Percentiles rank a stretch among this genome's conserved stretches.
phyloP scores from a whole-genome alignment of 2,113 vertebrate species.

The Okapia johnstoni region DNA sequence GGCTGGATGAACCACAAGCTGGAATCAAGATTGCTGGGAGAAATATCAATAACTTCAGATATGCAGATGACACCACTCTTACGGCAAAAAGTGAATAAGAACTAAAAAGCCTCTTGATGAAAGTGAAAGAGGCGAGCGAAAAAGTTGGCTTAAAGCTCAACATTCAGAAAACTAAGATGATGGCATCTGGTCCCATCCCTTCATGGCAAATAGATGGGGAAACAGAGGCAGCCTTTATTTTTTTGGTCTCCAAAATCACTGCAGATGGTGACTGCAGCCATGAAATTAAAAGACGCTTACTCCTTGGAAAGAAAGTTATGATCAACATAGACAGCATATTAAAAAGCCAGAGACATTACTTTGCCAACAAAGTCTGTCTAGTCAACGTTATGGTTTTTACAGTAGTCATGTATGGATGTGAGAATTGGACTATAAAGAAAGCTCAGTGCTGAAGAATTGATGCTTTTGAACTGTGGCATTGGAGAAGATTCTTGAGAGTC shows the following conservation, averaged over 20 bases:
- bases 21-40: neutral
- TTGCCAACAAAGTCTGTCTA: neutral
- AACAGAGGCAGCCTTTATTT: neutral
- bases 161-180: neutral
- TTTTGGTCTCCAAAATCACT: neutral
- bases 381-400: neutral
- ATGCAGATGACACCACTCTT: neutral
- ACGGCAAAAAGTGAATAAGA: neutral
- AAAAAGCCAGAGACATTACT: neutral
- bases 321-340: neutral
- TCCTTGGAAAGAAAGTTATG: neutral
- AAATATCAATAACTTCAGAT: neutral
- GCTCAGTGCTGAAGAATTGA: accelerated
- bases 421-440: neutral
- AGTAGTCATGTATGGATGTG: neutral
- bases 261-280: neutral
- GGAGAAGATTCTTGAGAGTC: neutral
- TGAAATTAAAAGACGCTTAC: neutral
- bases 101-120: neutral
- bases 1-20: neutral
- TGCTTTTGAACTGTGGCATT: neutral
- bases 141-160: neutral
- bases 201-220: neutral
- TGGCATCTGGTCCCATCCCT: neutral
- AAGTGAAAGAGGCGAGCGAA: neutral